These are phyloP conservation scores for Cryptotis parvus DNA, from an alignment of 2,113 vertebrate species.

Conservation along the genomic window DNA sequence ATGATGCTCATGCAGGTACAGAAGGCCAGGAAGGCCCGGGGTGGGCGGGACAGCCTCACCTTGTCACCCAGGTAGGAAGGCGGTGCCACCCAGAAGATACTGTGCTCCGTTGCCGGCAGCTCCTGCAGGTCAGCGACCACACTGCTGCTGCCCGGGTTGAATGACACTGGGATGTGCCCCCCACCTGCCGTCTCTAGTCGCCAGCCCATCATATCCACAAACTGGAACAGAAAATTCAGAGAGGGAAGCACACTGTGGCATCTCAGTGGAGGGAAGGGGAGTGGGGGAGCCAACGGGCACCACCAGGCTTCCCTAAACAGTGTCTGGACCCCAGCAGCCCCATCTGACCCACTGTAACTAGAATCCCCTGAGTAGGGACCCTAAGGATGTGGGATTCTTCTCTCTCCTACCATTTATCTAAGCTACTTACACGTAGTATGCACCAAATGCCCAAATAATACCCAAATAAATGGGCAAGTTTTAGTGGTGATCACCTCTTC, in stretches of 20 bases:
- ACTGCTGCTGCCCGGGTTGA: conserved; percentile 92
- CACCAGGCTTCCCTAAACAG: too few species aligned
- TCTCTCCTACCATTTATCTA: neutral
- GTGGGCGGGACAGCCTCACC: conserved; percentile 85
- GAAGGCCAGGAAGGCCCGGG: neutral
- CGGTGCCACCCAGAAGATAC: conserved; percentile 94
- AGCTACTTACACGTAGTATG: neutral
- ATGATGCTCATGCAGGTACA: neutral
- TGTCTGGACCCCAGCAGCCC: neutral
- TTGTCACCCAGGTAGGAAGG: conserved; percentile 93
- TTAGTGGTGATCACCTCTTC: conserved; percentile 4
- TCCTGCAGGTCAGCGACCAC: conserved; percentile 96
- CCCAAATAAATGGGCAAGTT: neutral
- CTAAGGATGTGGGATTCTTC: neutral
- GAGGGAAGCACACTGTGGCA: neutral
- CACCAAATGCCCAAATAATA: neutral
- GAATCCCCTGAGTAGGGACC: neutral
- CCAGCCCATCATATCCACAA: conserved; percentile 94
- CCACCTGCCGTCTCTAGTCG: conserved; percentile 87
- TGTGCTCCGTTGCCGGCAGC: conserved; percentile 87
- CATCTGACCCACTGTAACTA: rapidly evolving
- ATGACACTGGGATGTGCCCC: conserved; percentile 88
- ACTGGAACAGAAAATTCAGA: conserved; percentile 84
- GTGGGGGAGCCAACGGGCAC: rapidly evolving
- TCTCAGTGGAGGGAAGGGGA: neutral